Evolutionary conservation across 2,113 vertebrate genomes (phyloP).

Genomic region (Ameiurus melas): DNA sequence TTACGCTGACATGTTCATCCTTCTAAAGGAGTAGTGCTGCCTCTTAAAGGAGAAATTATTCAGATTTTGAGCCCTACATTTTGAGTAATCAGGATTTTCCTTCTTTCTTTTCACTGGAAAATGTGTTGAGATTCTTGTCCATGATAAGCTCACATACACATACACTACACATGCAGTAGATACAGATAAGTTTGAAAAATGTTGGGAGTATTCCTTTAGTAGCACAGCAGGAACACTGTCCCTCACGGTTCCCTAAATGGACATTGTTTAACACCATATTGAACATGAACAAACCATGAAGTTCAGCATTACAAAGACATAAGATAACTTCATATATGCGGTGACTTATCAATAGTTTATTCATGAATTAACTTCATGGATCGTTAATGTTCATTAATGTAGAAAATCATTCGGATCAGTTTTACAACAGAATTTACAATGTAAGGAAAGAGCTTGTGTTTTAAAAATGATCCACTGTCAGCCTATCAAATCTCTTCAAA

Average conservation of each 20-base stretch:
- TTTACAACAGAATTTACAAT: not conserved
- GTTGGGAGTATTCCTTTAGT: not conserved
- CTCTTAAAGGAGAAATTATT: not conserved
- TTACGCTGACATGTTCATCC: not conserved
- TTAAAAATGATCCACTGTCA: not conserved
- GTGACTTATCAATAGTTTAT: not conserved
- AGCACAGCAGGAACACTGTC: not conserved
- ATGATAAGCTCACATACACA: not conserved
- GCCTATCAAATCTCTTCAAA: not conserved
- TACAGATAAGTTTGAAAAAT: not conserved
- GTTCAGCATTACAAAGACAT: not conserved
- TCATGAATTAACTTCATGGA: not conserved
- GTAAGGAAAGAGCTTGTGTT: not conserved
- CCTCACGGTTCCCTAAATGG: not conserved
- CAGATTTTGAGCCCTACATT: not conserved
- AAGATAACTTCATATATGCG: not conserved
- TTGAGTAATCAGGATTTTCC: not conserved
- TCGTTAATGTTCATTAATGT: not conserved
- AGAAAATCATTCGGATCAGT: not conserved
- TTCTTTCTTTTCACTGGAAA: not conserved
- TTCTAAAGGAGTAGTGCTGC: not conserved
- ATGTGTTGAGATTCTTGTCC: not conserved
- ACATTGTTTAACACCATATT: not conserved
- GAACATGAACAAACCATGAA: not conserved
- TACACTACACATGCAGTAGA: not conserved